These are phyloP conservation scores for Oppia nitens DNA, from an alignment of 1,140 invertebrate genomes.

Conservation along the genomic window DNA sequence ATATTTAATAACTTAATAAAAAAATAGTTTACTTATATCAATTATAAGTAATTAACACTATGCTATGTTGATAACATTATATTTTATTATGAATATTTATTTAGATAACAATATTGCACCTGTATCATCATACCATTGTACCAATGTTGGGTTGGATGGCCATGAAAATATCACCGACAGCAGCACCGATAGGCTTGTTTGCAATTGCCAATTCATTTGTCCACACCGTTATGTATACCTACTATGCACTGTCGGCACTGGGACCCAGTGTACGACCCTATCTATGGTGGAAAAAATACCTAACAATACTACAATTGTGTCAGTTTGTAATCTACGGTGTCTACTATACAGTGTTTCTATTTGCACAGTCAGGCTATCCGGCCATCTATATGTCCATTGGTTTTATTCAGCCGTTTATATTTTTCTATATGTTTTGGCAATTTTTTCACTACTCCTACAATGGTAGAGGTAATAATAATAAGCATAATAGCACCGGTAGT, in stretches of 20 bases:
- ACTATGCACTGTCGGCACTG: slow-evolving; percentile 34
- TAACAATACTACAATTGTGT: slow-evolving; percentile 34
- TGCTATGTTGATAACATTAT: background rate
- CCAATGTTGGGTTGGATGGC: background rate
- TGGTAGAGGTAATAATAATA: background rate
- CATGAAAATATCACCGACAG: background rate
- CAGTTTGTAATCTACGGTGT: slow-evolving; percentile 29
- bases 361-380: slow-evolving; percentile 6
- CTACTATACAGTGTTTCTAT: background rate
- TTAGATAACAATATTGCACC: background rate
- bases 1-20: too few relatives aligned
- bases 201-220: slow-evolving; percentile 59
- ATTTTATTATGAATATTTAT: background rate
- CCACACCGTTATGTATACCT: slow-evolving; percentile 38
- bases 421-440: slow-evolving; percentile 10
- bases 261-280: slow-evolving; percentile 30
- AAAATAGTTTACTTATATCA: too few relatives aligned
- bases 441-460: slow-evolving; percentile 4
- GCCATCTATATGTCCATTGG: background rate
- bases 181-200: background rate
- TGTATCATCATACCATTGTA: background rate
- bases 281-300: slow-evolving; percentile 37
- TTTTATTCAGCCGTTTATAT: slow-evolving; percentile 5
- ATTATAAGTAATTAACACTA: too few relatives aligned
- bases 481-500: background rate